Base-by-base conservation (phyloP, 2,888 invertebrate genomes). In the Megaustenia siamemsis region DNA sequence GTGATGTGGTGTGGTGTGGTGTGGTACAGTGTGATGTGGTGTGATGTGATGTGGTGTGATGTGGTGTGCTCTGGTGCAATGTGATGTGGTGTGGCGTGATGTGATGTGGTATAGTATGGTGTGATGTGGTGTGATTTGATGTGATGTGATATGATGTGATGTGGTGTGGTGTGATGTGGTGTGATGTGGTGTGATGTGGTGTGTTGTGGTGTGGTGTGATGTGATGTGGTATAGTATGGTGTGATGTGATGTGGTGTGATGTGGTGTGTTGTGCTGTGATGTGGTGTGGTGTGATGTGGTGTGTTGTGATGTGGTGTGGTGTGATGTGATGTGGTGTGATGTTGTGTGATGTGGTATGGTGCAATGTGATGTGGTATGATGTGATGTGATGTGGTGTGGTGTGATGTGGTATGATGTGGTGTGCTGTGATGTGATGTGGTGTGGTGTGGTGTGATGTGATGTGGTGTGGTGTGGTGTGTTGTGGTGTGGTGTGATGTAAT, bases 301-400 rank as follows among this genome's bases (percentile, higher is more conserved):
- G n/a, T 49, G 28, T 28, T 75, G 15, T 78, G 45, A 38, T 78
- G 24, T 78, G 35, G 35, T 60, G 15, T 78, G 63, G 32, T 78
- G n/a, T 78, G 63, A 35, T 78, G 40, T 60, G 63, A 78, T 78
- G 15, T 78, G 38, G 35, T 78, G n/a, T 78, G 38, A 60, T 78
- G 24, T 78, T 15, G 32, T 60, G 40, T 78, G 63, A 60, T 78
- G 24, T 60, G 38, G 32, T 78, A 35, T 78, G 6, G 35, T 78
- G 15, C 38, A n/a, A 35, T 40, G n/a, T 78, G 24, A 60, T 63
- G 40, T 78, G 15, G 28, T 76, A 76, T n/a, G 18, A 60, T 60
- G 24, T 78, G n/a, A 60, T 78, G n/a, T 78, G 24, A 60, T 78
- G 15, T 60, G 8, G 32, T 78, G 40, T 76, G 28, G 28, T 76